Evolutionary conservation across 2,113 vertebrate genomes (phyloP).

Genomic region (Crotalus tigris): DNA sequence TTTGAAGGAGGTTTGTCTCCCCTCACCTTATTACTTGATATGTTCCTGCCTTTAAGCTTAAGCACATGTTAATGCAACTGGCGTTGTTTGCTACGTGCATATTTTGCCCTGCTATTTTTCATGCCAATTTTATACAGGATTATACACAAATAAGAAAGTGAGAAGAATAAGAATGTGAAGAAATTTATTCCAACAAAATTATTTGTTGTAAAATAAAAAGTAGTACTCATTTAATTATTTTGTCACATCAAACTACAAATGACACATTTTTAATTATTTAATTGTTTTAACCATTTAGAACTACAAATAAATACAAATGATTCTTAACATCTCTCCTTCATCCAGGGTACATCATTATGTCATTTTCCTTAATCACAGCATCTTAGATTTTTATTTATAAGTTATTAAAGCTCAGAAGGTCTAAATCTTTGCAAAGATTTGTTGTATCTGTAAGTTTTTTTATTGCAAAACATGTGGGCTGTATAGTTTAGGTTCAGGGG

Average conservation of each 20-base stretch:
- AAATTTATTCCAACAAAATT: not conserved
- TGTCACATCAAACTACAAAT: not conserved
- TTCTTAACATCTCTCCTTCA: not conserved
- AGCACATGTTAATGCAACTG: not conserved
- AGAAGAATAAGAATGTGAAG: not conserved
- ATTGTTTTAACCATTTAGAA: not conserved
- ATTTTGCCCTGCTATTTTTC: not conserved
- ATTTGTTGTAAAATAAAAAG: not conserved
- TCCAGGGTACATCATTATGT: not conserved
- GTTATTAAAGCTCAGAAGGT: not conserved
- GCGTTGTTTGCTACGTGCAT: not conserved
- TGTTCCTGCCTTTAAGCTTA: not conserved
- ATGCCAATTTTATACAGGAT: not conserved
- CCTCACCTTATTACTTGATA: not conserved
- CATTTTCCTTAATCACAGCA: not conserved
- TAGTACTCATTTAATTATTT: not conserved
- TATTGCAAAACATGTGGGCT: not conserved
- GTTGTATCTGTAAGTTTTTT: not conserved
- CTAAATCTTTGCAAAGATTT: not conserved
- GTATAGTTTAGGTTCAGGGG: not conserved
- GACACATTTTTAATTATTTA: not conserved
- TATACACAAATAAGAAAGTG: not conserved
- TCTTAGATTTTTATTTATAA: not conserved
- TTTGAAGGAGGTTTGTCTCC: not conserved
- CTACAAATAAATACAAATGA: not conserved